phyloP scores from a whole-genome alignment of 1,140 invertebrate genomes.

The Bombyx mandarina region DNA sequence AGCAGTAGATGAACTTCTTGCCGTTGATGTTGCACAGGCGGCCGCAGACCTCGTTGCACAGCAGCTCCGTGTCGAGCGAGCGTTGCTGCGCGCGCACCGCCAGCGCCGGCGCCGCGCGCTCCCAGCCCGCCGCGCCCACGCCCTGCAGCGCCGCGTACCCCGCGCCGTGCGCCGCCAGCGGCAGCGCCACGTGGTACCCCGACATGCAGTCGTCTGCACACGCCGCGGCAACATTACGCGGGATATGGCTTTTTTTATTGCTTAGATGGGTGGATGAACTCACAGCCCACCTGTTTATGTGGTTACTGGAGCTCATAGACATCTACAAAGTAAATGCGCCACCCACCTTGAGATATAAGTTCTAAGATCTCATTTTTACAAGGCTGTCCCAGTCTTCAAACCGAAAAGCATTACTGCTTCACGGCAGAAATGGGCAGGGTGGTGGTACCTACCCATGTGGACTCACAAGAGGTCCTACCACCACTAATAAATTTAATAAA shows the following conservation, averaged over 20 bases:
- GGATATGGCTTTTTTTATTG: too few species aligned
- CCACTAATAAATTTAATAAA: not conserved
- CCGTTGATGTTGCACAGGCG: conserved; percentile 52
- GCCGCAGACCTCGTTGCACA: conserved; percentile 59
- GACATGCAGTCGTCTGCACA: conserved; percentile 64
- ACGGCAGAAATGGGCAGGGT: too few species aligned
- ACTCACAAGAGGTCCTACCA: too few species aligned
- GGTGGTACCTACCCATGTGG: too few species aligned
- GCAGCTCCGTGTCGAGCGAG: conserved; percentile 62
- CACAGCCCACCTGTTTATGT: too few species aligned
- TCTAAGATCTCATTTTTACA: too few species aligned
- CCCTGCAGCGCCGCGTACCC: conserved; percentile 54
- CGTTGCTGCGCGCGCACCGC: conserved; percentile 55
- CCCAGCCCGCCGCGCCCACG: conserved; percentile 52
- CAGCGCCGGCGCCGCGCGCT: conserved; percentile 29
- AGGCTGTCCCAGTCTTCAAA: too few species aligned
- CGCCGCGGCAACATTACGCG: not conserved
- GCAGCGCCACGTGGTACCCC: conserved; percentile 64
- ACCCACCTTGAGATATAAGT: too few species aligned
- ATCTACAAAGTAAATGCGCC: too few species aligned
- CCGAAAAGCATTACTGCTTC: too few species aligned
- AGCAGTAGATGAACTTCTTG: conserved; percentile 67
- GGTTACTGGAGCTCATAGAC: too few species aligned
- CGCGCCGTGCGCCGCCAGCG: conserved; percentile 55
- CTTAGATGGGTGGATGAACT: too few species aligned